Evolutionary conservation across 92 coral and sea anemone species (phyloP), one percentile per base, ranked within the genome.

Genomic region (Porites evermanni): DNA sequence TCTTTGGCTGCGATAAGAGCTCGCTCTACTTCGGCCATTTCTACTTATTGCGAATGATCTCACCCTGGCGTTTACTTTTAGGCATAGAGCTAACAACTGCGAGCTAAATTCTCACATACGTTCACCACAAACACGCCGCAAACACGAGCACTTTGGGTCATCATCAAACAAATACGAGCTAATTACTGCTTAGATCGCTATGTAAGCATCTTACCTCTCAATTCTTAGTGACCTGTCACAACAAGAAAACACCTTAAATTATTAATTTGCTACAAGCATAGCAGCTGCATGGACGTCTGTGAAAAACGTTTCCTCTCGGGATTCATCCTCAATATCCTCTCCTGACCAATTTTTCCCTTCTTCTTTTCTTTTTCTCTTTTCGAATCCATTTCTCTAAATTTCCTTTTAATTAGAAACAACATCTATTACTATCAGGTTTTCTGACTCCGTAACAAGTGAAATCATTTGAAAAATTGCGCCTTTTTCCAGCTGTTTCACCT

Each of bases 1-100:
- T 95, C 98, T 86, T 94, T 91, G 9, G 98, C 94, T 4, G 98
- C 98, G 18, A 90, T 56, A 6, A 95, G 88, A 7, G 88, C 92
- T 78, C 93, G 72, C 69, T 95, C 98, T 19, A 81, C 82, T 53
- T 94, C 98, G 74, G 70, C 93, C 77, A 91, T 79, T n/a, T 77
- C 78, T 64, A 44, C 52, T 14, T 52, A 21, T 50, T 56, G 1
- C 16, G 61, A 56, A 56, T 8, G 17, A 56, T 11, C 61, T 56
- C 8, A 11, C 61, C 12, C 3, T 56, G 12, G 16, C 12, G 60
- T 13, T 54, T 56, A 8, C 12, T 10, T 13, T 54, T 54, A 56
- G 12, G 60, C 60, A 54, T 13, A 29, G 47, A 38, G 47, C 47
- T 38, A 38, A 38, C 47, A 38, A 38, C 47, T 38, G 47, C 47